Base-by-base conservation (phyloP, 2,797 vertebrate genomes). In the Lycodopsis pacificus region DNA sequence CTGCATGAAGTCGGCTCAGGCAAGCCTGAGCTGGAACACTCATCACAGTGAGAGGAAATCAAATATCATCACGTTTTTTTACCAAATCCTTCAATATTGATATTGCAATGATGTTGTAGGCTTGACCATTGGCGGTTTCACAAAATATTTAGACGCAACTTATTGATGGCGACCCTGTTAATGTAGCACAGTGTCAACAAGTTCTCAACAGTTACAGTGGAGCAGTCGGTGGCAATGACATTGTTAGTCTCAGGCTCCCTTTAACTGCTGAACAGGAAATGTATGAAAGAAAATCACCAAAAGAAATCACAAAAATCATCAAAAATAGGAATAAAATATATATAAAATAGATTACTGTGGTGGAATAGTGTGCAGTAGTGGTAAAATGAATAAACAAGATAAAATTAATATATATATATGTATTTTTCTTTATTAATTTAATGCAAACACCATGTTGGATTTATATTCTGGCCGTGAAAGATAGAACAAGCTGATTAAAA, bases 401-500 rank as follows among this genome's bases (percentile, higher is more conserved):
- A 5, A 53, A 53, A 53, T 13, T 0, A 25, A 53, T 25, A 22
- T 4, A 13, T 44, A 4, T 10, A 20, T 11, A 51, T 17, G 53
- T 36, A 34, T 40, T 4, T n/a, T n/a, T 34, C 8, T 51, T 11
- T 11, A 30, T 17, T 1, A 12, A 10, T 69, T 57, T 54, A 38
- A 27, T 48, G 63, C 7, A 46, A 20, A 65, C 11, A 46, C 59
- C 15, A 7, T 25, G 61, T 67, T 69, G 2, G 30, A 71, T 77
- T 84, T 22, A 65, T 61, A 84, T 80, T 76, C 79, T 0, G 14
- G 30, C 64, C 17, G 44, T 76, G 83, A 82, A 73, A 48, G 76
- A 87, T 72, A 44, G 64, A 82, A 76, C 68, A 79, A 84, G 79
- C 86, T 90, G 92, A 89, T 92, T 88, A 85, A 77, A 88, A 77